Conservation (phyloP, 2,797 vertebrate genomes). For the Aeoliscus strigatus region DNA sequence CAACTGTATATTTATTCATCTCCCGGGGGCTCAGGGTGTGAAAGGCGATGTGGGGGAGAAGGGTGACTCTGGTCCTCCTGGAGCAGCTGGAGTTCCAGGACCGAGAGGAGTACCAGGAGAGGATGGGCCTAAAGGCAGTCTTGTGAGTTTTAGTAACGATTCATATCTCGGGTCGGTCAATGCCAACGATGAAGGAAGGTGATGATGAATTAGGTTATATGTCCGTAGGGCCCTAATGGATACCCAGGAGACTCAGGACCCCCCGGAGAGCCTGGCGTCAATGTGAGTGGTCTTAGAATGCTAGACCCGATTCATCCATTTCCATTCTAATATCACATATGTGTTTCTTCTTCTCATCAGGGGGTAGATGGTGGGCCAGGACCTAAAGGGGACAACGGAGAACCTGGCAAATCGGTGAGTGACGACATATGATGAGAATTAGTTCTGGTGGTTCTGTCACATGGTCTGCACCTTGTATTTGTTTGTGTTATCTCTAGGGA, state of each 20-base stretch:
- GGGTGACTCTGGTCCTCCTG: conserved; percentile 81
- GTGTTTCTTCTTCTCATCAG: conserved; percentile 66
- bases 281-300: conserved; percentile 63
- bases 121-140: conserved; percentile 86
- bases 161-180: conserved; percentile 14
- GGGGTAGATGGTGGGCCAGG: conserved; percentile 81
- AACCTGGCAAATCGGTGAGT: conserved; percentile 78
- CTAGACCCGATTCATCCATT: too few relatives aligned
- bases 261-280: conserved; percentile 80
- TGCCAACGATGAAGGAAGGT: too few relatives aligned
- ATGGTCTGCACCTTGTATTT: too few relatives aligned
- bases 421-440: background rate
- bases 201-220: conserved; percentile 5
- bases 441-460: too few relatives aligned
- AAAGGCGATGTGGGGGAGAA: conserved; percentile 89
- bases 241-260: conserved; percentile 86
- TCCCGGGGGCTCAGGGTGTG: conserved; percentile 69
- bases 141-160: conserved; percentile 71
- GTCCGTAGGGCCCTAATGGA: conserved; percentile 81
- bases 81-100: conserved; percentile 84
- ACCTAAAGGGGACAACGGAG: conserved; percentile 84
- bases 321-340: too few relatives aligned
- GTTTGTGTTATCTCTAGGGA: conserved; percentile 67
- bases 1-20: conserved; percentile 14
- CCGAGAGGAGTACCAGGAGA: conserved; percentile 85